These are phyloP conservation scores for Choloepus hoffmanni DNA, from an alignment of 2,113 vertebrate species.

Conservation along the genomic window DNA sequence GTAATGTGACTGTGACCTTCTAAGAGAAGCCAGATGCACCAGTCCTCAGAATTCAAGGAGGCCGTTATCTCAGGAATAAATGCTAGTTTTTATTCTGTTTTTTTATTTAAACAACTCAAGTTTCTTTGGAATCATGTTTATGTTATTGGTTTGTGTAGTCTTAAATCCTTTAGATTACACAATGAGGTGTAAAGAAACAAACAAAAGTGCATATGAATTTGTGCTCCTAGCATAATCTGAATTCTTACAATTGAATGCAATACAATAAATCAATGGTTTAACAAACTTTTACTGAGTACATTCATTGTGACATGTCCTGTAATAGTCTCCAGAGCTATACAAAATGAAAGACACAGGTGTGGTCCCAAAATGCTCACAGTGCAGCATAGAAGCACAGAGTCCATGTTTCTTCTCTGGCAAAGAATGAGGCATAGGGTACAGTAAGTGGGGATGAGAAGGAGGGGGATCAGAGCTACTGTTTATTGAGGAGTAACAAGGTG, in stretches of 20 bases:
- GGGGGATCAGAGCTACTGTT: neutral
- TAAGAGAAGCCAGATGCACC: neutral
- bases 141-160: neutral
- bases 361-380: neutral
- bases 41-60: neutral
- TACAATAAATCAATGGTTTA: neutral
- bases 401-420: neutral
- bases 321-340: neutral
- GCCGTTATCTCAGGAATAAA: neutral
- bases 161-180: neutral
- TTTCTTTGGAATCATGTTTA: constrained; percentile 16
- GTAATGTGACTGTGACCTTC: neutral
- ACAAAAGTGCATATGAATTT: neutral
- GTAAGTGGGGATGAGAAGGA: neutral
- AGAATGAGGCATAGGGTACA: neutral
- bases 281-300: neutral
- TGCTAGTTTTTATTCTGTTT: neutral
- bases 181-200: neutral
- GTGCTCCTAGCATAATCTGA: neutral
- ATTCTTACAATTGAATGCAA: neutral
- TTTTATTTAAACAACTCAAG: neutral
- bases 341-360: neutral
- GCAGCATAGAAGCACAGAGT: neutral
- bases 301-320: neutral
- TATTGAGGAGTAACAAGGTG: neutral